Evolutionary conservation across 2,113 vertebrate genomes (phyloP).

Genomic region (Cryptotis parvus): DNA sequence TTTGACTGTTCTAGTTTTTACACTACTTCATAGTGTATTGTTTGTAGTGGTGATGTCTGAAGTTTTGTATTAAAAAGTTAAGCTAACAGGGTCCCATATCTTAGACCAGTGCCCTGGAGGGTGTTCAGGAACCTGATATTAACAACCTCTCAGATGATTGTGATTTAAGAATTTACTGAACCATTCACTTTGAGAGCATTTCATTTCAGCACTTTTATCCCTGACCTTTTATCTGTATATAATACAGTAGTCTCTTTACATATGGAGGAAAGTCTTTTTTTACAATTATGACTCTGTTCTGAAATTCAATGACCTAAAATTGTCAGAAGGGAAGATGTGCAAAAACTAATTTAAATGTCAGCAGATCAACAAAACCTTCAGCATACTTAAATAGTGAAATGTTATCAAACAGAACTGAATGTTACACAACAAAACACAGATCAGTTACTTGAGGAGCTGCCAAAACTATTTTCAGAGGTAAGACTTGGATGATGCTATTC

Average conservation of each 20-base stretch:
- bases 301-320: conserved; percentile 76
- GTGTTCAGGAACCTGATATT: conserved; percentile 13
- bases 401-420: conserved; percentile 78
- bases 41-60: background rate
- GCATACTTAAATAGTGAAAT: conserved; percentile 71
- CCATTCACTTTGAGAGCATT: background rate
- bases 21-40: background rate
- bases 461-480: conserved; percentile 81
- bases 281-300: conserved; percentile 49
- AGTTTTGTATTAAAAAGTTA: conserved; percentile 34
- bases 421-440: conserved; percentile 77
- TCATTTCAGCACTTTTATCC: background rate
- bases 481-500: conserved; percentile 63
- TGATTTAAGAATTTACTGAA: background rate
- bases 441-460: conserved; percentile 74
- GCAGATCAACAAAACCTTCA: conserved; percentile 64
- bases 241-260: conserved; percentile 32
- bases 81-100: background rate
- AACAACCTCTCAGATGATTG: background rate
- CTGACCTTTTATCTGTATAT: background rate
- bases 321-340: conserved; percentile 52
- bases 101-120: background rate
- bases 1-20: background rate
- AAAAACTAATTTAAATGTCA: conserved; percentile 78
- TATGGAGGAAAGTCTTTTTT: conserved; percentile 14